These are phyloP conservation scores for Petrocephalus microphthalmus DNA, from an alignment of 2,113 vertebrate genomes.

Conservation along the genomic window DNA sequence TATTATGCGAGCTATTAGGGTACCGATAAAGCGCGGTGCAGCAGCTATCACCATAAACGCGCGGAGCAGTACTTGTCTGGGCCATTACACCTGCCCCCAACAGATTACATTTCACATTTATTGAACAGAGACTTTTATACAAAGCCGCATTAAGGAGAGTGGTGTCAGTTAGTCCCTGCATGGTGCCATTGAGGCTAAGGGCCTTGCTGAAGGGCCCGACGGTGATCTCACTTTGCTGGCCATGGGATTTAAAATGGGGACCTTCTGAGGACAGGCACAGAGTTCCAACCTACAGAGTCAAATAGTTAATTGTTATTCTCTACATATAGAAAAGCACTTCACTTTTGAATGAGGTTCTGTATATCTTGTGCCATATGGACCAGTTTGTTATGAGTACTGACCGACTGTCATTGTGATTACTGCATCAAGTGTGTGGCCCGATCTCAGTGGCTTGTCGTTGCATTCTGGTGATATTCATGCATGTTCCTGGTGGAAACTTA, in stretches of 20 bases:
- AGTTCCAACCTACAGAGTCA: background rate
- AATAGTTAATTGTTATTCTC: background rate
- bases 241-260: background rate
- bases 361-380: background rate
- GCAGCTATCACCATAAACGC: background rate
- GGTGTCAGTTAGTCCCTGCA: background rate
- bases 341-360: background rate
- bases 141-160: background rate
- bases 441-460: background rate
- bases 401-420: background rate
- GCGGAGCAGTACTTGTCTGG: background rate
- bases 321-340: background rate
- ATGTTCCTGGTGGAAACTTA: background rate
- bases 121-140: background rate
- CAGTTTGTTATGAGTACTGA: background rate
- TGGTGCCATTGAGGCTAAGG: background rate
- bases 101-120: background rate
- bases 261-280: background rate
- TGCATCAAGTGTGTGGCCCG: background rate
- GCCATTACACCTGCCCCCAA: background rate
- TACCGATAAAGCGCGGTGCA: background rate
- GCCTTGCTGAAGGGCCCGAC: background rate
- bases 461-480: background rate
- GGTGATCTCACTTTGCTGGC: background rate
- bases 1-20: background rate